Evolutionary conservation across 2,113 vertebrate species (phyloP), one percentile per base, ranked within the genome.

Genomic region (Amblyornis subalaris): DNA sequence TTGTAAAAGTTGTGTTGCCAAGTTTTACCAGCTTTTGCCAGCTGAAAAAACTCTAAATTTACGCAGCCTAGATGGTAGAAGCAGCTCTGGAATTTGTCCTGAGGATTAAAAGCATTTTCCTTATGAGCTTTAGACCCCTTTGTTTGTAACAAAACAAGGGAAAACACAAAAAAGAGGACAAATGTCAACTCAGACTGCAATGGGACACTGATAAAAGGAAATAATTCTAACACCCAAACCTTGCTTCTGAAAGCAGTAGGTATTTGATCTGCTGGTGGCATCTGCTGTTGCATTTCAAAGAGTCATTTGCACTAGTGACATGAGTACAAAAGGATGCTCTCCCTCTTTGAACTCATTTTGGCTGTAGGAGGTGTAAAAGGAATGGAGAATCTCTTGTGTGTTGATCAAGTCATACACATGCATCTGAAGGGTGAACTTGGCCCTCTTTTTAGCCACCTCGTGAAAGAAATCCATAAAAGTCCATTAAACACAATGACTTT

Each of bases 301-400:
- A 79, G 45, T 69, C 19, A 73, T 65, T 62, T 47, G 26, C 16
- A 53, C 28, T 25, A 73, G 8, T 54, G 58, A 55, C 75, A 23
- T 5, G 25, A 88, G 25, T 24, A 23, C 48, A 70, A 81, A 92
- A 67, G 38, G 72, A 24, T 20, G 48, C 5, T 1, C 3, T 23
- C 5, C 13, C 35, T 28, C 35, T 60, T 74, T 47, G 42, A 93
- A 86, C 12, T 77, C 7, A n/a, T 85, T 91, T 72, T 86, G 69
- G 22, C 38, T 70, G 28, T 36, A 91, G 70, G 84, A 95, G 85
- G 80, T 65, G 24, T 87, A 95, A 96, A 38, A 94, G 94, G 40
- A 95, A 88, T 90, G 90, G 93, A 93, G 90, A 96, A 95, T 92
- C 91, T 84, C n/a, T 36, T 0, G 4, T 31, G 29, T 17, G 21